Percentiles rank a stretch among this genome's conserved stretches.
Conservation (phyloP, 2,888 invertebrate species). For the Trissoscelio sp. region DNA sequence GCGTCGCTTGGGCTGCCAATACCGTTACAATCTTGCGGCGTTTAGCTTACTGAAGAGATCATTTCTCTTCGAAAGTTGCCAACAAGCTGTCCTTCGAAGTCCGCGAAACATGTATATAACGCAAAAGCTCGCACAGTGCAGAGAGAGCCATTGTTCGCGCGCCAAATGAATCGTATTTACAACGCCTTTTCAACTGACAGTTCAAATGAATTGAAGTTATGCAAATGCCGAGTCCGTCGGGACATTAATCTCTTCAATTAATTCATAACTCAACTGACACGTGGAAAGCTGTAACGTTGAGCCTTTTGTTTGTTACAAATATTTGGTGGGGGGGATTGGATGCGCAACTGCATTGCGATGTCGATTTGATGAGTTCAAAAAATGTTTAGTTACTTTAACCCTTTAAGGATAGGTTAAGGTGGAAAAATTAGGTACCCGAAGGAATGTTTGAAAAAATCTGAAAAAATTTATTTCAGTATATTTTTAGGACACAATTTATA, state of each 20-base stretch:
- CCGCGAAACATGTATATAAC: constrained; percentile 2
- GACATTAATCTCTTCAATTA: constrained; percentile 31
- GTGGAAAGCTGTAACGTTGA: not conserved
- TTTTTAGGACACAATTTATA: too few species aligned
- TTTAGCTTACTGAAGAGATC: constrained; percentile 7
- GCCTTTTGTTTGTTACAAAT: not conserved
- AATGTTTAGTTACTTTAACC: too few species aligned
- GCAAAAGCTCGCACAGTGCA: not conserved
- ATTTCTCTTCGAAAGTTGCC: constrained; percentile 32
- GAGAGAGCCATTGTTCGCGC: constrained; percentile 22
- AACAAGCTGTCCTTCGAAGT: constrained; percentile 22
- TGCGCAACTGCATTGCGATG: too few species aligned
- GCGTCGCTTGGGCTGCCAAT: constrained; percentile 19
- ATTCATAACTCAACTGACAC: constrained; percentile 21
- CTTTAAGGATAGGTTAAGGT: too few species aligned
- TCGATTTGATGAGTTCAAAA: too few species aligned
- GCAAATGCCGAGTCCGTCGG: constrained; percentile 14
- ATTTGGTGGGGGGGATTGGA: too few species aligned
- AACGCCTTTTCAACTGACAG: constrained; percentile 29
- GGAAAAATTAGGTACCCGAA: too few species aligned
- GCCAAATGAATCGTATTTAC: constrained; percentile 33
- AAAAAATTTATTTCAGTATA: too few species aligned
- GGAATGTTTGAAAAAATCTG: too few species aligned
- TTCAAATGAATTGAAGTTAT: constrained; percentile 5
- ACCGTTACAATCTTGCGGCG: constrained; percentile 18